Evolutionary conservation across 2,113 vertebrate species (phyloP).

Genomic region (Parus major): DNA sequence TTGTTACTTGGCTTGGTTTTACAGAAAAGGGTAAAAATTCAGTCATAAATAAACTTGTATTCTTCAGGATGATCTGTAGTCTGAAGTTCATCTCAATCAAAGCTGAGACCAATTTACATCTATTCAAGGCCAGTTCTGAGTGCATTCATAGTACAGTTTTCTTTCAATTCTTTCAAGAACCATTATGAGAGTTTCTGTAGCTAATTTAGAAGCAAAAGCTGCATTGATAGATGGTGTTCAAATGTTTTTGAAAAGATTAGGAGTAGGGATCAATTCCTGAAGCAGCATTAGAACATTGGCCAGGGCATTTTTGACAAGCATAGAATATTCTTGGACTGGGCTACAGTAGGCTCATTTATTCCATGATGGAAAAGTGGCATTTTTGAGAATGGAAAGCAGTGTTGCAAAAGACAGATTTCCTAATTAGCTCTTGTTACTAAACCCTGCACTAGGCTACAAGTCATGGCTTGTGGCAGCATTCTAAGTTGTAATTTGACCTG

Average conservation of each 20-base stretch:
- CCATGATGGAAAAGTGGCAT: background rate
- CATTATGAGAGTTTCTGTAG: background rate
- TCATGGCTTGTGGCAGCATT: background rate
- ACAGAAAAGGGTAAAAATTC: background rate
- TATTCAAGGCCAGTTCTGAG: background rate
- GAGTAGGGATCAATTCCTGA: background rate
- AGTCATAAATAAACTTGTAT: background rate
- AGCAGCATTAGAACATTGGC: background rate
- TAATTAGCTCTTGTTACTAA: background rate
- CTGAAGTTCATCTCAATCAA: background rate
- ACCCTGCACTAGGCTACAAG: background rate
- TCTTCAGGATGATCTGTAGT: background rate
- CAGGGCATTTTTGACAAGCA: background rate
- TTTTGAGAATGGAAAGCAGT: background rate
- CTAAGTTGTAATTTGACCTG: background rate
- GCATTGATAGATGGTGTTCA: background rate
- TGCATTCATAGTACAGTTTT: background rate
- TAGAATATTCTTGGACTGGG: background rate
- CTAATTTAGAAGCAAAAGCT: background rate
- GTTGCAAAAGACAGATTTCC: background rate
- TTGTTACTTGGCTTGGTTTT: background rate
- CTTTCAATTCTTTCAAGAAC: background rate
- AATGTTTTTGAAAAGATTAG: background rate
- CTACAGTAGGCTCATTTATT: background rate
- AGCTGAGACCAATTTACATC: background rate